Conservation (phyloP, 2,113 vertebrate species). For the Xenopus borealis region DNA sequence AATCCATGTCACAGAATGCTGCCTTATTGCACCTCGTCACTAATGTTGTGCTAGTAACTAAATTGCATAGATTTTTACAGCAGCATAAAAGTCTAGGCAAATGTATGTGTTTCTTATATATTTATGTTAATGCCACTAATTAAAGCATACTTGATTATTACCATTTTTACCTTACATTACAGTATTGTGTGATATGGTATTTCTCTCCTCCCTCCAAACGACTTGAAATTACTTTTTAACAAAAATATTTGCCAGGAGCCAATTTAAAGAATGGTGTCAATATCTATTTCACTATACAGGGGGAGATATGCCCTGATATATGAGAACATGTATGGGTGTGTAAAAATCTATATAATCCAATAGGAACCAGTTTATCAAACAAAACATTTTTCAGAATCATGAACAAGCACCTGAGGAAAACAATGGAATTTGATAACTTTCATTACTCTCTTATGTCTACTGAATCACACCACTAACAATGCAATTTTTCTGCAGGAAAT, state of each 20-base stretch:
- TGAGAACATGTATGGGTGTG: no score
- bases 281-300: not conserved
- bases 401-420: no score
- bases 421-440: no score
- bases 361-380: no score
- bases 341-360: no score
- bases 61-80: slow-evolving; percentile 22
- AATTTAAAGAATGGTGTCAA: not conserved
- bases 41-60: not conserved
- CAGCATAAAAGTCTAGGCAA: slow-evolving; percentile 22
- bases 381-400: no score
- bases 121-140: slow-evolving; percentile 32
- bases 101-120: slow-evolving; percentile 33
- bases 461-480: no score
- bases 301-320: not conserved
- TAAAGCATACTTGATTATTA: slow-evolving; percentile 35
- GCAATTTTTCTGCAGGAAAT: no score
- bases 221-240: not conserved
- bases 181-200: slow-evolving; percentile 7
- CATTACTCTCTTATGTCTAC: no score
- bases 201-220: not conserved
- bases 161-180: slow-evolving; percentile 7
- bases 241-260: not conserved
- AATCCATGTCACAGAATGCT: not conserved
- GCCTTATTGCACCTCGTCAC: not conserved